These are phyloP conservation scores for Orthonychiurus folsomi DNA, from an alignment of 2,888 invertebrate species.

Conservation along the genomic window DNA sequence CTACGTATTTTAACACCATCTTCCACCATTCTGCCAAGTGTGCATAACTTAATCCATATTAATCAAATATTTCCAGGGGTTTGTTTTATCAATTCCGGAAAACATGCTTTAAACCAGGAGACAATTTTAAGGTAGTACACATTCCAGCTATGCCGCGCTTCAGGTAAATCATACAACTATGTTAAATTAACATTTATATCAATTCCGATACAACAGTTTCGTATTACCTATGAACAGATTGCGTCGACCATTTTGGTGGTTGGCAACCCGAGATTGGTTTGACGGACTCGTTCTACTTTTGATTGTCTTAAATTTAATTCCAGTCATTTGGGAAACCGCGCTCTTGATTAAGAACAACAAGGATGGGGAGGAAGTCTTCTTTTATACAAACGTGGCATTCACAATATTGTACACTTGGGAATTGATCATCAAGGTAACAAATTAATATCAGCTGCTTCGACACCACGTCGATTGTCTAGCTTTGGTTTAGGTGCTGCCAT, in stretches of 20 bases:
- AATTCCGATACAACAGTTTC: too few relatives aligned
- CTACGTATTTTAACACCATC: too few relatives aligned
- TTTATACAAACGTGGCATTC: slow-evolving; percentile 19
- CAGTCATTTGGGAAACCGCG: slow-evolving; percentile 44
- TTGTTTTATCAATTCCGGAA: slow-evolving; percentile 8
- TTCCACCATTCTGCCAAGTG: too few relatives aligned
- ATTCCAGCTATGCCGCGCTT: not conserved
- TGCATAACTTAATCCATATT: too few relatives aligned
- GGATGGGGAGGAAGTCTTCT: slow-evolving; percentile 10
- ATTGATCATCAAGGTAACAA: slow-evolving; percentile 34
- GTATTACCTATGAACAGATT: too few relatives aligned
- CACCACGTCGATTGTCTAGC: too few relatives aligned
- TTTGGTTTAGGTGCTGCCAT: too few relatives aligned
- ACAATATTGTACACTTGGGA: slow-evolving; percentile 27
- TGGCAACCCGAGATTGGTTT: slow-evolving; percentile 44
- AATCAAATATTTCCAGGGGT: slow-evolving; percentile 1
- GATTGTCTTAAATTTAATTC: slow-evolving; percentile 37
- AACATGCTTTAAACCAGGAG: not conserved
- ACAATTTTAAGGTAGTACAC: not conserved
- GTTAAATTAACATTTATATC: too few relatives aligned
- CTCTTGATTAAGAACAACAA: slow-evolving; percentile 7
- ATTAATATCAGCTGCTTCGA: too few relatives aligned
- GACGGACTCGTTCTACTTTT: slow-evolving; percentile 42
- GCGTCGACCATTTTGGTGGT: slow-evolving; percentile 21
- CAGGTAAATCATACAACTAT: too few relatives aligned